phyloP scores from a whole-genome alignment of 1,140 invertebrate species.

The Drosophila rufa region DNA sequence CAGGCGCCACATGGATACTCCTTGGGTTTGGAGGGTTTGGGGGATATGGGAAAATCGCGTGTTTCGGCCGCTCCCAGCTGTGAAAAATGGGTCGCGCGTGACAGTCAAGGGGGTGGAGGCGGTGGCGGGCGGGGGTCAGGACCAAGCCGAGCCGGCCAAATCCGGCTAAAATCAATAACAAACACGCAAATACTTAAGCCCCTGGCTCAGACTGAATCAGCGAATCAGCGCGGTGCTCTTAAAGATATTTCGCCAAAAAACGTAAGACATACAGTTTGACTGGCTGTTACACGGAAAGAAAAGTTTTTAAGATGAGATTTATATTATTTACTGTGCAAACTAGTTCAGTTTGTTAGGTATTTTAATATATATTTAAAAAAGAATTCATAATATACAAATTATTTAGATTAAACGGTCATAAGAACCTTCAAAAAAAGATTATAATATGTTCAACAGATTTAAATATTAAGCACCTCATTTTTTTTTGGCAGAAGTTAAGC shows the following conservation, averaged over 20 bases:
- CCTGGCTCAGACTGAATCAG: conserved; percentile 58
- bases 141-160: conserved; percentile 50
- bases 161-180: conserved; percentile 78
- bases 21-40: background rate
- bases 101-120: conserved; percentile 15
- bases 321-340: too few species aligned
- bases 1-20: conserved; percentile 31
- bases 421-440: too few species aligned
- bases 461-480: background rate
- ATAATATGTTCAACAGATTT: background rate
- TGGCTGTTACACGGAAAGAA: too few species aligned
- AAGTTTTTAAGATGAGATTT: too few species aligned
- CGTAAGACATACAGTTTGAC: too few species aligned
- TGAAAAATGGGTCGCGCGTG: conserved; percentile 74
- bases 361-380: too few species aligned
- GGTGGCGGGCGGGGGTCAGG: conserved; percentile 16
- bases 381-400: too few species aligned
- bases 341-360: too few species aligned
- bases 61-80: conserved; percentile 64
- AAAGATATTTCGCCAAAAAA: too few species aligned
- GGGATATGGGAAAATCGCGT: conserved; percentile 53
- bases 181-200: conserved; percentile 69
- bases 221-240: conserved; percentile 13
- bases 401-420: too few species aligned
- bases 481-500: background rate